These are phyloP conservation scores for Troglohyphantes excavatus DNA, from an alignment of 2,888 invertebrate genomes.

Conservation along the genomic window DNA sequence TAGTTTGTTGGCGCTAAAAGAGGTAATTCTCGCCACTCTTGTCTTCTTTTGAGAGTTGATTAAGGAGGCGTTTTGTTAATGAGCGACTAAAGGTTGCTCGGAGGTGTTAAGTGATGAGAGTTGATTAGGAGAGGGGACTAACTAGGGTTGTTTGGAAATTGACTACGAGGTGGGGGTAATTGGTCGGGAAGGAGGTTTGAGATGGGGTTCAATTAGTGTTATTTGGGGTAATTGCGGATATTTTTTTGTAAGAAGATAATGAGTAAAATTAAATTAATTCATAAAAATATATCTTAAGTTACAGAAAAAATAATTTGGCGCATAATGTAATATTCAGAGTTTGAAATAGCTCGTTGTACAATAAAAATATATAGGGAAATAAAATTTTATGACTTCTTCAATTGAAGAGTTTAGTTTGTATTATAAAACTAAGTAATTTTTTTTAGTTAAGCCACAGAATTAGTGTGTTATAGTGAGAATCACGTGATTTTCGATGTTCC, in stretches of 20 bases:
- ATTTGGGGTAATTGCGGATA: background rate
- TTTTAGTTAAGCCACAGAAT: too few relatives aligned
- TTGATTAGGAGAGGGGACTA: conserved; percentile 29
- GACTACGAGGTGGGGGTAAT: background rate
- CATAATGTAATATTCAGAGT: too few relatives aligned
- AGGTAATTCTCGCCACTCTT: background rate
- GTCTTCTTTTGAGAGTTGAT: conserved; percentile 7
- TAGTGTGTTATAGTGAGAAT: too few relatives aligned
- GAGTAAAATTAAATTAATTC: background rate
- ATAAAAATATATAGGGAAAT: too few relatives aligned
- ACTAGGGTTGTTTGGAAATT: conserved; percentile 9
- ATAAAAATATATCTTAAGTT: background rate
- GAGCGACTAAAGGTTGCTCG: conserved; percentile 21
- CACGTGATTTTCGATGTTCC: too few relatives aligned
- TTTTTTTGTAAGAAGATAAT: background rate
- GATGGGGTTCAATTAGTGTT: background rate
- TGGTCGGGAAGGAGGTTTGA: background rate
- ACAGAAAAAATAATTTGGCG: too few relatives aligned
- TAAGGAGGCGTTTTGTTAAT: conserved; percentile 54
- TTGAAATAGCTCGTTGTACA: too few relatives aligned
- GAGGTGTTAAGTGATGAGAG: conserved; percentile 22
- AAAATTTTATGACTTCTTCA: too few relatives aligned
- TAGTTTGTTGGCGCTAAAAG: conserved; percentile 36
- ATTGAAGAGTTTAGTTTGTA: too few relatives aligned
- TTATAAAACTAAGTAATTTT: too few relatives aligned